Evolutionary conservation across 2,113 vertebrate species (phyloP).

Genomic region (Neodontobutis hainanensis): DNA sequence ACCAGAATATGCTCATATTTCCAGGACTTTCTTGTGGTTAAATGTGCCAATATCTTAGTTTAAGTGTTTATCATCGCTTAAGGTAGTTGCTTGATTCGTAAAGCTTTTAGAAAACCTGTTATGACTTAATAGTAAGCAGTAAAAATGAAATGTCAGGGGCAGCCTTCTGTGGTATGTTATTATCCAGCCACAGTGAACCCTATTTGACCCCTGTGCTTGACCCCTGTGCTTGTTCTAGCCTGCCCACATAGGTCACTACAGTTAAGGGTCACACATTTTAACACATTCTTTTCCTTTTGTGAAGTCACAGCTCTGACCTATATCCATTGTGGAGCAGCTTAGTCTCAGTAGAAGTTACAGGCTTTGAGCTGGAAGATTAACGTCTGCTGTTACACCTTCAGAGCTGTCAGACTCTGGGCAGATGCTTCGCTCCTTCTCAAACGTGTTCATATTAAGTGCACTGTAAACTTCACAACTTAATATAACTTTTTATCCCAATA

Average conservation of each 20-base stretch:
- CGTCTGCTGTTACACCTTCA: constrained; percentile 30
- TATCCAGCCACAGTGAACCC: background rate
- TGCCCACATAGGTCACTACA: background rate
- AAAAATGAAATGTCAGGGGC: constrained; percentile 16
- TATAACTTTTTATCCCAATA: too few species aligned
- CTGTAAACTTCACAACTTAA: background rate
- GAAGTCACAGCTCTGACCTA: background rate
- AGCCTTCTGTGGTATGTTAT: background rate
- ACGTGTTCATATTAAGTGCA: constrained; percentile 7
- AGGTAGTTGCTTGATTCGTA: background rate
- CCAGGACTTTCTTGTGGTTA: background rate
- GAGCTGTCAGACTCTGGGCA: constrained; percentile 25
- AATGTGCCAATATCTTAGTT: background rate
- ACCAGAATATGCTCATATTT: background rate
- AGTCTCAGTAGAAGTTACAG: constrained; percentile 3
- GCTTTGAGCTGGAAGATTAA: constrained; percentile 39
- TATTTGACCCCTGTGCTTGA: background rate
- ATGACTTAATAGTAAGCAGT: background rate
- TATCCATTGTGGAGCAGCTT: background rate
- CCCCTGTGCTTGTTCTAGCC: background rate
- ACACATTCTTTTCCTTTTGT: background rate
- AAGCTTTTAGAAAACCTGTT: too few species aligned
- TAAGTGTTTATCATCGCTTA: background rate
- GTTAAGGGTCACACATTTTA: background rate
- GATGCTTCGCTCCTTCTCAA: constrained; percentile 12